A percentile compares a stretch with the other conserved stretches of the same genome.
phyloP scores from a whole-genome alignment of 2,797 vertebrate species.

The Triplophysa bombifrons region DNA sequence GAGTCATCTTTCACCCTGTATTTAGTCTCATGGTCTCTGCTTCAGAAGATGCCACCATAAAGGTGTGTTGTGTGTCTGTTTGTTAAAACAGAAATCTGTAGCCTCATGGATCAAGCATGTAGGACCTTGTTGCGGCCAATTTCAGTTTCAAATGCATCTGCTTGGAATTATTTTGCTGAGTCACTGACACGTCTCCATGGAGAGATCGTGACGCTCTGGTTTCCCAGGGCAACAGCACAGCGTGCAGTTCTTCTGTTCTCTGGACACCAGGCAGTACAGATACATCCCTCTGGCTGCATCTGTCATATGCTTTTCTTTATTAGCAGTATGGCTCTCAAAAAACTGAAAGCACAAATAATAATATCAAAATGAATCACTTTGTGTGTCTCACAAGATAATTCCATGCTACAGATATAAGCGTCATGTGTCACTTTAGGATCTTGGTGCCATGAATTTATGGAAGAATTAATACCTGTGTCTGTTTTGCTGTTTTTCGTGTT shows the following conservation, averaged over 20 bases:
- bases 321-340: too few relatives aligned
- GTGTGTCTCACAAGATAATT: too few relatives aligned
- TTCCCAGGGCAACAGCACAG: constrained; percentile 64
- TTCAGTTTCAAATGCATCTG: constrained; percentile 58
- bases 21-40: constrained; percentile 99
- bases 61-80: constrained; percentile 75
- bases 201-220: constrained; percentile 65
- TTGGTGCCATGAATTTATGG: too few relatives aligned
- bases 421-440: too few relatives aligned
- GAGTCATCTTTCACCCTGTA: constrained; percentile 98
- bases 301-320: neutral
- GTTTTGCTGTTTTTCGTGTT: too few relatives aligned
- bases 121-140: constrained; percentile 34
- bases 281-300: constrained; percentile 52
- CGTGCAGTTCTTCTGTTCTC: constrained; percentile 48
- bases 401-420: too few relatives aligned
- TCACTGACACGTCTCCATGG: constrained; percentile 69
- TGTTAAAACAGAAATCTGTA: neutral
- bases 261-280: constrained; percentile 58
- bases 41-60: constrained; percentile 98
- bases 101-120: neutral
- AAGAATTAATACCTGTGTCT: too few relatives aligned
- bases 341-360: too few relatives aligned
- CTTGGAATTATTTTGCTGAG: constrained; percentile 69
- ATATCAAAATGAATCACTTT: too few relatives aligned